These are phyloP conservation scores for Micrastur ruficollis DNA, from an alignment of 2,797 vertebrate genomes.

Conservation along the genomic window DNA sequence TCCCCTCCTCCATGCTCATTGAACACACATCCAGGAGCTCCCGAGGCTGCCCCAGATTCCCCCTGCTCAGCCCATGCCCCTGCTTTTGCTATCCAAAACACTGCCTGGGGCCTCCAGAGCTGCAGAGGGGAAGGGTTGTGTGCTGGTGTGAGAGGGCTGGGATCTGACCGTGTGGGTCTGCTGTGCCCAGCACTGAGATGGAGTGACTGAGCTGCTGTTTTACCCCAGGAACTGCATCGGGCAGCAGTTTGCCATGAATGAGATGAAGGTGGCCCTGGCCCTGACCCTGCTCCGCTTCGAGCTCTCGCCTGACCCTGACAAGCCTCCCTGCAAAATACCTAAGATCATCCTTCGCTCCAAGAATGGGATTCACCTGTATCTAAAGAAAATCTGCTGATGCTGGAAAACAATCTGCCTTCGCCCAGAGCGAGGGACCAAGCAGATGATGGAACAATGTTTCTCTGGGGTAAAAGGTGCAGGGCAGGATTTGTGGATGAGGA, in stretches of 20 bases:
- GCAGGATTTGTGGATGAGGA: neutral
- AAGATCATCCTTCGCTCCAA: constrained; percentile 80
- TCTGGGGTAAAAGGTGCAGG: neutral
- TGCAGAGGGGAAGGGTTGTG: neutral
- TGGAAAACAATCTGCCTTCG: neutral
- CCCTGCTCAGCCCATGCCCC: neutral
- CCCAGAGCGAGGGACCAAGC: neutral
- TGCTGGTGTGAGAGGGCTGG: neutral
- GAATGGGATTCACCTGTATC: constrained; percentile 81
- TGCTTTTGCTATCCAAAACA: neutral
- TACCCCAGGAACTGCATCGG: constrained; percentile 85
- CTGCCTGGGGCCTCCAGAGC: no score
- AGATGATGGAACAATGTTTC: accelerated
- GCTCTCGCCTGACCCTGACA: constrained; percentile 73
- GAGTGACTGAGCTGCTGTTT: neutral
- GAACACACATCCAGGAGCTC: neutral
- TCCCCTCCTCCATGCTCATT: accelerated
- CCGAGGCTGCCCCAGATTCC: accelerated
- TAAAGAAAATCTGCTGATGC: constrained; percentile 22
- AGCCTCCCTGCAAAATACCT: constrained; percentile 72
- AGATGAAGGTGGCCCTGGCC: constrained; percentile 82
- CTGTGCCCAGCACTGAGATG: neutral
- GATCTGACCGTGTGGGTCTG: accelerated
- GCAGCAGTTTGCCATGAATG: constrained; percentile 88
- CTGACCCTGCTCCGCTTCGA: constrained; percentile 78